These are phyloP conservation scores for Typhlomys cinereus DNA, from an alignment of 2,113 vertebrate species.

Conservation along the genomic window DNA sequence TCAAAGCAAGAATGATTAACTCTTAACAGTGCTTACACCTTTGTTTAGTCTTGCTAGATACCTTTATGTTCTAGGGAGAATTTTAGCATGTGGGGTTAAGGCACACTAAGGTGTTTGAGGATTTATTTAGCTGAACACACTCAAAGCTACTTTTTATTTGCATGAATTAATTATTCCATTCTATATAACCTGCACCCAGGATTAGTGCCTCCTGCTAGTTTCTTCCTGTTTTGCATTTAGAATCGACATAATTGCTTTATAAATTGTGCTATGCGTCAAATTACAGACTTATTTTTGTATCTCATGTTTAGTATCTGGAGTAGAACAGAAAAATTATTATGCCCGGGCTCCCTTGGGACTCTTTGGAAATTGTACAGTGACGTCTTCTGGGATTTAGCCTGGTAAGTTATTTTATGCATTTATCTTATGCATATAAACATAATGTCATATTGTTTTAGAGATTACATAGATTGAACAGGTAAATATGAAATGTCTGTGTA, in stretches of 20 bases:
- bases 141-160: conserved; percentile 37
- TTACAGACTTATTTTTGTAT: conserved; percentile 75
- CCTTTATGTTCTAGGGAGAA: background rate
- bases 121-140: conserved; percentile 22
- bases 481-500: background rate
- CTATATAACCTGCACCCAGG: background rate
- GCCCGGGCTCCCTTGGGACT: conserved; percentile 65
- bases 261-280: conserved; percentile 63
- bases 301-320: conserved; percentile 75
- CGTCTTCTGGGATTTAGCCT: conserved; percentile 55
- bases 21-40: background rate
- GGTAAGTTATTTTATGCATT: conserved; percentile 68
- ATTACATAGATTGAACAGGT: background rate
- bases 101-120: background rate
- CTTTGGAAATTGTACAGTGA: conserved; percentile 60
- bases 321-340: conserved; percentile 77
- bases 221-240: conserved; percentile 51
- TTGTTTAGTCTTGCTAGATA: background rate
- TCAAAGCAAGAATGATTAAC: background rate
- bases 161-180: conserved; percentile 31
- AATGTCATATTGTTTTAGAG: conserved; percentile 1
- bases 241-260: conserved; percentile 56
- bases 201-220: background rate
- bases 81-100: background rate
- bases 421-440: conserved; percentile 21